phyloP scores from a whole-genome alignment of 2,797 vertebrate genomes.

The Carcharodon carcharias region DNA sequence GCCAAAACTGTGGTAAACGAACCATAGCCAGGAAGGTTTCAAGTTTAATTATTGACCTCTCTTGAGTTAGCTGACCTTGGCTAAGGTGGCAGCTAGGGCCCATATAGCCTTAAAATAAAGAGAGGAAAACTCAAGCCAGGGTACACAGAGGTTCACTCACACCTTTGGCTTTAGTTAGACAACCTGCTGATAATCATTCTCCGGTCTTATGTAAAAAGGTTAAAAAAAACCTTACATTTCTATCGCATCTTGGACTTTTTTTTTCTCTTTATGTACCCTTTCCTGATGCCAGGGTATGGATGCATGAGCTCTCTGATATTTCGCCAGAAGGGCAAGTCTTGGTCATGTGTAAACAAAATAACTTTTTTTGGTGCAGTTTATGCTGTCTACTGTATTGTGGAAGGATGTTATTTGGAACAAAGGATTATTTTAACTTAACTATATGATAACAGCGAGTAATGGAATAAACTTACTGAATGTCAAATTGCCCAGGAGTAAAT shows the following conservation, averaged over 20 bases:
- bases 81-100: not conserved
- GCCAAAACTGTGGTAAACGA: not conserved
- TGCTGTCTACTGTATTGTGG: not conserved
- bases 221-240: not conserved
- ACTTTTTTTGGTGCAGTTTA: not conserved
- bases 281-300: not conserved
- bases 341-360: not conserved
- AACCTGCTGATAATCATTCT: not conserved
- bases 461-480: not conserved
- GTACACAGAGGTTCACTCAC: too few relatives aligned
- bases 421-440: not conserved
- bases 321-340: not conserved
- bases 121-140: not conserved
- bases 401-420: not conserved
- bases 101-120: not conserved
- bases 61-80: not conserved
- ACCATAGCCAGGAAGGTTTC: not conserved
- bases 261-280: not conserved
- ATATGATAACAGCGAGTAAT: not conserved
- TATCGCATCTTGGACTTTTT: not conserved
- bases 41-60: not conserved
- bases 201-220: too few relatives aligned
- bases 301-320: not conserved
- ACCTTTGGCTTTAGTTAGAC: not conserved
- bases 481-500: not conserved